Conservation (phyloP, 2,888 invertebrate genomes). For the Synanthedon andrenaeformis region DNA sequence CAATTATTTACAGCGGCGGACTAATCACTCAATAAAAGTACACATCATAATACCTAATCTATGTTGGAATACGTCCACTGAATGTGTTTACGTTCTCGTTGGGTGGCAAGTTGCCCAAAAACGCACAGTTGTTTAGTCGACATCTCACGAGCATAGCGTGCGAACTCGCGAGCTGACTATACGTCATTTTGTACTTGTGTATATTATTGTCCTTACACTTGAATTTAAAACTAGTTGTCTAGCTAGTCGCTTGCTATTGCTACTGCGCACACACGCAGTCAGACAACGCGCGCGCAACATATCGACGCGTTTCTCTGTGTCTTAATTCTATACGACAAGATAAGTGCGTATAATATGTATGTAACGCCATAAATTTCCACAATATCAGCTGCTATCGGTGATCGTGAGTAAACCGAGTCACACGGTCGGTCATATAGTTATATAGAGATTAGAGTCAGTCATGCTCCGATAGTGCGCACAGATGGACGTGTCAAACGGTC, state of each 20-base stretch:
- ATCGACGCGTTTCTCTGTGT: constrained; percentile 1
- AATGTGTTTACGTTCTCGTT: constrained; percentile 7
- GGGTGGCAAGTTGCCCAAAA: constrained; percentile 24
- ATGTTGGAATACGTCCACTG: not conserved
- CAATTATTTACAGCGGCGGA: not conserved
- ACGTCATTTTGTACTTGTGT: not conserved
- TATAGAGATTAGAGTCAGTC: constrained; percentile 36
- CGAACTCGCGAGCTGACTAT: not conserved
- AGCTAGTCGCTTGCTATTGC: not conserved
- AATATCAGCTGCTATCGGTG: constrained; percentile 32
- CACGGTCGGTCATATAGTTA: not conserved
- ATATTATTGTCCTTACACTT: constrained; percentile 1
- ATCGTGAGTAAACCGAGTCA: constrained; percentile 3
- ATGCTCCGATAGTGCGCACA: constrained; percentile 46
- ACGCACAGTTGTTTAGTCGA: constrained; percentile 14
- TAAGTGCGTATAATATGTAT: no score
- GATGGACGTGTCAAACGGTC: constrained; percentile 57
- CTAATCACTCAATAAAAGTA: not conserved
- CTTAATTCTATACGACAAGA: constrained; percentile 7
- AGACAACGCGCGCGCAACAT: constrained; percentile 3
- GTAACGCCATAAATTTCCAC: constrained; percentile 14
- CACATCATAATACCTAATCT: not conserved
- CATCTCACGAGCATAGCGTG: constrained; percentile 8
- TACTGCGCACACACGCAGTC: constrained; percentile 4
- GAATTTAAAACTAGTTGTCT: not conserved